Base-by-base conservation (phyloP, 2,113 vertebrate genomes). In the Apaloderma vittatum region DNA sequence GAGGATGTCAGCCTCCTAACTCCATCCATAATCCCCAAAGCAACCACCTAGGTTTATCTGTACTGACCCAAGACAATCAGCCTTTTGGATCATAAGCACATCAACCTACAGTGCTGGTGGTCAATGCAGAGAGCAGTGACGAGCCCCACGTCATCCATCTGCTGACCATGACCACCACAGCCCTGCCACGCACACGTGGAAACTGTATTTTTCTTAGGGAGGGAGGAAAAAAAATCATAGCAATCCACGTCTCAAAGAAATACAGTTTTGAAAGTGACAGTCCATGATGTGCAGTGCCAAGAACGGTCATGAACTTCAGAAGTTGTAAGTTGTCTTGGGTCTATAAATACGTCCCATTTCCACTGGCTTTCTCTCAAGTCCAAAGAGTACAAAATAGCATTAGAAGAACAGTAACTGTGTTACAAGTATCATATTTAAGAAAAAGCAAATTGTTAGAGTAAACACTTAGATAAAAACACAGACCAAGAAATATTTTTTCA, bases 51-150 rank as follows among this genome's bases (percentile, higher is more conserved):
- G 23, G 14, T 71, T 29, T 34, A 43, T 5, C 72, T 14, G 21
- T 21, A 26, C 27, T 15, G 24, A 17, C 27, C 27, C 51, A 49
- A 18, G 26, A 4, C 62, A 72, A 7, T 4, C 22, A 8, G 40
- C 32, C 43, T 71, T 52, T 65, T 51, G 54, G 2, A 7, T 36
- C 36, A 14, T 0, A 4, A 12, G 6, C 32, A 26, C 0, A 0
- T 3, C 63, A 80, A 12, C 40, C 49, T 37, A 6, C 40, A 8
- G 65, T 1, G 17, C 48, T 8, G 4, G 76, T 5, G 45, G 40
- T 30, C 27, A 6, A 0, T 0, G 0, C 23, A 30, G 29, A 34
- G 34, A 67, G 58, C 29, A 10, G 4, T 0, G 49, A n/a, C 5
- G 30, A 77, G 40, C 61, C 61, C 62, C n/a, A 2, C 0, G 2